Conservation (phyloP, 2,113 vertebrate genomes). For the Prionailurus bengalensis region DNA sequence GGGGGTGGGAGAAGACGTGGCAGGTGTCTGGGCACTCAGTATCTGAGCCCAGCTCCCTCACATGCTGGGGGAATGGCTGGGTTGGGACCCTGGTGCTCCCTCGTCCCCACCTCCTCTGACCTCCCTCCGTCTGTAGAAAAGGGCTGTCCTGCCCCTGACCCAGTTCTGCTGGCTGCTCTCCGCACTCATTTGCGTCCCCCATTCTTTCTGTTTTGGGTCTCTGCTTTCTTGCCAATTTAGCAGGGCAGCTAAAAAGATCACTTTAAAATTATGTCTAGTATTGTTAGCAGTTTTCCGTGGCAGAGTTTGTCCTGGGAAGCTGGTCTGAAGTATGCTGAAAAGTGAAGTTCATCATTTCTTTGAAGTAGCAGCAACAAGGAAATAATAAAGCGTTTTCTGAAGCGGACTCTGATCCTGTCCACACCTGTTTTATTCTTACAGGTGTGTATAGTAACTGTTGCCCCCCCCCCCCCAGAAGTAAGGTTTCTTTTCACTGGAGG, state of each 20-base stretch:
- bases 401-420: not conserved
- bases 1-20: not conserved
- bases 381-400: not conserved
- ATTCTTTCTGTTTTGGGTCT: not conserved
- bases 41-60: not conserved
- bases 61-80: not conserved
- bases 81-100: not conserved
- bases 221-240: not conserved
- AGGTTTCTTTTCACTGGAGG: no score
- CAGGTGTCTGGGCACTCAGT: not conserved
- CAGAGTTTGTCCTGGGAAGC: not conserved
- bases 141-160: rapidly evolving
- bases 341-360: not conserved
- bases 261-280: not conserved
- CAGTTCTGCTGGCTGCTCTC: rapidly evolving
- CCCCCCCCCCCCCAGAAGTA: not conserved
- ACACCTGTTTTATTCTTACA: not conserved
- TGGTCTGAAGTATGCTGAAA: not conserved
- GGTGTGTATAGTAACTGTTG: not conserved
- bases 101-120: not conserved
- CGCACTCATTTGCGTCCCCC: not conserved
- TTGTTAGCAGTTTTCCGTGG: not conserved
- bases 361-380: not conserved
- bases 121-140: not conserved
- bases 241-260: not conserved